Conservation (phyloP, 2,888 invertebrate genomes). For the Zygothrica quintamaculata region DNA sequence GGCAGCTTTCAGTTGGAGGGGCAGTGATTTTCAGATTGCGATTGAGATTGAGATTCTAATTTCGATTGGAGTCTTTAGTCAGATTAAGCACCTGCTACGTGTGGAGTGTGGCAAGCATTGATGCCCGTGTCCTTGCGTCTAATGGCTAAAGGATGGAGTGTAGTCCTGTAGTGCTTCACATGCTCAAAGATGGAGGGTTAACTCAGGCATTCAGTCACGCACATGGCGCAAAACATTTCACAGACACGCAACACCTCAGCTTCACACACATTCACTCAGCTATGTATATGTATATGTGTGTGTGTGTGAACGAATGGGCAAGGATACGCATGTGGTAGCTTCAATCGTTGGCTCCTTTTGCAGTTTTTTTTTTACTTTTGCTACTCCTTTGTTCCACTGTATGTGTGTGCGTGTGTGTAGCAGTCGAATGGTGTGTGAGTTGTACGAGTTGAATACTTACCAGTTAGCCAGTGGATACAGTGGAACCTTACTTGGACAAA, state of each 20-base stretch:
- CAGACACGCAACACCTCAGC: slow-evolving; percentile 71
- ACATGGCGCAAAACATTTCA: slow-evolving; percentile 68
- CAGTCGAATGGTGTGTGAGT: slow-evolving; percentile 2
- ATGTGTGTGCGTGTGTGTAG: slow-evolving; percentile 1
- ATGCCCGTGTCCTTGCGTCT: background rate
- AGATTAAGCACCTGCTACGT: slow-evolving; percentile 57
- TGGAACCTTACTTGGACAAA: background rate
- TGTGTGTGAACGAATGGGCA: slow-evolving; percentile 11
- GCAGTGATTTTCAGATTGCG: slow-evolving; percentile 19
- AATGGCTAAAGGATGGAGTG: slow-evolving; percentile 1
- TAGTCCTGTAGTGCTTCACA: background rate
- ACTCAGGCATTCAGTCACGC: slow-evolving; percentile 68
- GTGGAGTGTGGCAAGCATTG: slow-evolving; percentile 36
- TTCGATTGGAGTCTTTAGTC: slow-evolving; percentile 49
- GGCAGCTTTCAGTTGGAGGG: slow-evolving; percentile 13
- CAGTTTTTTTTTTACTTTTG: slow-evolving; percentile 15
- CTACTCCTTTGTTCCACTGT: slow-evolving; percentile 5
- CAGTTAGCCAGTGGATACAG: background rate
- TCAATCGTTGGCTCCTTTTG: slow-evolving; percentile 31
- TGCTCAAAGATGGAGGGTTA: slow-evolving; percentile 21
- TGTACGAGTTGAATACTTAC: background rate
- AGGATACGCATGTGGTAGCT: slow-evolving; percentile 35
- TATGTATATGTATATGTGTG: slow-evolving; percentile 10
- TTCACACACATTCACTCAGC: slow-evolving; percentile 20
- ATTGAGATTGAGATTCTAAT: slow-evolving; percentile 46